Evolutionary conservation across 2,888 invertebrate species (phyloP), one percentile per base, ranked within the genome.

Genomic region (Luperina nickerlii): DNA sequence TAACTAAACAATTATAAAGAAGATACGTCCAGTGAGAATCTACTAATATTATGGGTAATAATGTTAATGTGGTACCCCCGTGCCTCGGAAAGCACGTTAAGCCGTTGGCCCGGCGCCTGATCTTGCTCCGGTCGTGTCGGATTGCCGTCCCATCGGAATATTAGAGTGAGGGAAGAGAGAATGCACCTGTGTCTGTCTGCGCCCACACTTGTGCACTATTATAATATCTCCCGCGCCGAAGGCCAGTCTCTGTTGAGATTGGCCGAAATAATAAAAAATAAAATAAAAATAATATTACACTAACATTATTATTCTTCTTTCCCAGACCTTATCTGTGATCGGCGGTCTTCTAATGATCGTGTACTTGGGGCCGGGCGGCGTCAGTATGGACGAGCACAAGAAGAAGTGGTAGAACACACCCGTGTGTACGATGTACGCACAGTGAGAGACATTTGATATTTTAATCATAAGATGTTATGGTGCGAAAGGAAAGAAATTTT

Each of bases 341-440:
- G 99, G 99, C 86, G 99, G 99, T 74, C 98, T 99, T 45, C 97
- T 99, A 79, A 99, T 99, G 98, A 99, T 99, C 90, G 99, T 99
- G 20, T 99, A 99, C 85, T 97, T 99, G 86, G 99, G 99, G 60
- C 99, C 99, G 63, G 99, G 99, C 82, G 99, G 99, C 78, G 99
- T 99, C 65, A 99, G 99, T 85, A 99, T 99, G 99, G 99, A 99
- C 96, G 99, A 99, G 94, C 99, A 99, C 97, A 99, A 99, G 97
- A 99, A 99, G 97, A 98, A 99, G 95, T 99, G 99, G 99, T 99
- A 98, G 96, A 88, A 86, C 45, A 75, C 85, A 78, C 76, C 81
- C 78, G 86, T 83, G 87, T 87, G 88, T 90, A 81, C 87, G 84
- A 87, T 89, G 90, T 88, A 90, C 83, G 90, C 90, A 91, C 92